phyloP scores from a whole-genome alignment of 2,888 invertebrate species.

The Clepsis dumicolana region DNA sequence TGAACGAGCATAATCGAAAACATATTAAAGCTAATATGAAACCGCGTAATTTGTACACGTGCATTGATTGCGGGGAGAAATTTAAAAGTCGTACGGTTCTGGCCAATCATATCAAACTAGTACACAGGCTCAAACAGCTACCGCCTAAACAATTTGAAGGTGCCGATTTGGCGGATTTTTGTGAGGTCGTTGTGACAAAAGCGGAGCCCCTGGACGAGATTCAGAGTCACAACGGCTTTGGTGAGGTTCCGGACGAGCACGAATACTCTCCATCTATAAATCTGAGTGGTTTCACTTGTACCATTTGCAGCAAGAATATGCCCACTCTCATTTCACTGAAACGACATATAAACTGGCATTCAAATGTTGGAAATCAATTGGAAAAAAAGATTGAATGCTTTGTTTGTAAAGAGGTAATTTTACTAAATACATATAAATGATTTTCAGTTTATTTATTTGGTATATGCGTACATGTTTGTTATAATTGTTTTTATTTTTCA shows the following conservation, averaged over 20 bases:
- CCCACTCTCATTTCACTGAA: conserved; percentile 76
- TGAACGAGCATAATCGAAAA: conserved; percentile 78
- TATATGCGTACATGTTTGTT: background rate
- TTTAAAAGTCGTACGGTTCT: conserved; percentile 76
- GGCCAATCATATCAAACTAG: conserved; percentile 77
- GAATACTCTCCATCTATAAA: conserved; percentile 57
- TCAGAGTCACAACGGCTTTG: conserved; percentile 83
- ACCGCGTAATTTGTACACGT: conserved; percentile 79
- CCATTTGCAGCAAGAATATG: conserved; percentile 78
- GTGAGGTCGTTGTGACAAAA: conserved; percentile 85
- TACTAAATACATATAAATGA: background rate
- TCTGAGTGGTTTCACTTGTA: conserved; percentile 75
- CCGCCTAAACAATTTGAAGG: conserved; percentile 53
- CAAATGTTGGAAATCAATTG: conserved; percentile 71
- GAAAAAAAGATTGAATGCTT: conserved; percentile 74
- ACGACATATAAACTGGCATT: conserved; percentile 80
- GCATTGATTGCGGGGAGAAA: conserved; percentile 72
- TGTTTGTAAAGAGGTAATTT: conserved; percentile 77
- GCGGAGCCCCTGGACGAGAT: conserved; percentile 81
- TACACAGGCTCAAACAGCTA: conserved; percentile 67
- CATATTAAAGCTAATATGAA: conserved; percentile 74
- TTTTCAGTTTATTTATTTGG: background rate
- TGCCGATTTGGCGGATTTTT: conserved; percentile 81
- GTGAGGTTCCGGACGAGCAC: conserved; percentile 66
- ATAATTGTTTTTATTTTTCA: conserved; percentile 55